A percentile compares a stretch with the other conserved stretches of the same genome.
Conservation (phyloP, 2,888 invertebrate genomes). For the Netelia inedita region DNA sequence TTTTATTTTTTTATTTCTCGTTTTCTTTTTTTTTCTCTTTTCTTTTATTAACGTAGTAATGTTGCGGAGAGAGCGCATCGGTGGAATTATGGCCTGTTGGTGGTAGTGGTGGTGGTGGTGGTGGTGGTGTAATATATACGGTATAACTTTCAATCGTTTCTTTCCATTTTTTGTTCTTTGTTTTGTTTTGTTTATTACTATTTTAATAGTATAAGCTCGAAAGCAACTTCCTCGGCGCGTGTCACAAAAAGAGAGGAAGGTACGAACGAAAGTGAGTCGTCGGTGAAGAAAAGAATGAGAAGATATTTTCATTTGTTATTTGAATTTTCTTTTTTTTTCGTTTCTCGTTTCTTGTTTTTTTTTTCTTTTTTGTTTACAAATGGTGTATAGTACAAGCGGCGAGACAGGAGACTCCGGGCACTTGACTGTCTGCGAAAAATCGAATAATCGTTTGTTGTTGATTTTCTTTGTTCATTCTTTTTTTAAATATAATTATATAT, state of each 20-base stretch:
- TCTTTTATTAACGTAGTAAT: constrained; percentile 60
- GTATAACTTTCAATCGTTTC: constrained; percentile 74
- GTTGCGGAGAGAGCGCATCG: constrained; percentile 70
- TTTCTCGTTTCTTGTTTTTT: constrained; percentile 13
- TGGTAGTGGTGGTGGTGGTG: constrained; percentile 66
- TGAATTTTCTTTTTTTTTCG: neutral
- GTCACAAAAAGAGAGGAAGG: constrained; percentile 32
- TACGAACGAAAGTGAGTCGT: constrained; percentile 47
- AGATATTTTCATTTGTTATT: constrained; percentile 21
- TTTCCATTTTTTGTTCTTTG: constrained; percentile 63
- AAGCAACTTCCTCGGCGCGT: constrained; percentile 77
- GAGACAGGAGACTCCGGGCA: constrained; percentile 21
- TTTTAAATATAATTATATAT: constrained; percentile 1
- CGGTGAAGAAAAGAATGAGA: constrained; percentile 24
- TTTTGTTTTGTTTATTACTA: constrained; percentile 70
- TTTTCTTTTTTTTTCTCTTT: constrained; percentile 35
- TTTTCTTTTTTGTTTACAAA: constrained; percentile 4
- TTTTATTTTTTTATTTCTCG: constrained; percentile 38
- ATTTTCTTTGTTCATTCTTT: neutral
- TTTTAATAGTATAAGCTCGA: constrained; percentile 79
- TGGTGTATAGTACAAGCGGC: constrained; percentile 52
- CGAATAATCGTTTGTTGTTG: neutral
- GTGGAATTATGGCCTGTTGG: constrained; percentile 70
- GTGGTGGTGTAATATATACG: constrained; percentile 72
- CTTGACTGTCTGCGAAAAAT: constrained; percentile 14